Evolutionary conservation across 2,888 invertebrate genomes (phyloP).

Genomic region (Chrysodeixis includens): DNA sequence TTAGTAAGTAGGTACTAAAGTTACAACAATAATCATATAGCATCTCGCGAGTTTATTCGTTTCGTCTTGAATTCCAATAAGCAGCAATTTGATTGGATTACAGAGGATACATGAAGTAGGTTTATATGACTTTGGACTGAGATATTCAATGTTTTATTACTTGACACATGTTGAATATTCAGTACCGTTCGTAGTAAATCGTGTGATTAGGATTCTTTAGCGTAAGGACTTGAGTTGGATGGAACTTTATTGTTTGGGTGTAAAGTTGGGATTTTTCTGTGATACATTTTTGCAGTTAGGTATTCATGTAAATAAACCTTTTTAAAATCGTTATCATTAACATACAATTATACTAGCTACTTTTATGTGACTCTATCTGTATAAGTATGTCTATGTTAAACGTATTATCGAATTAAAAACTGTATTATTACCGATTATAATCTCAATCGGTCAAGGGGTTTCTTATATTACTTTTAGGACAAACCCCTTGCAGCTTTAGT

Average conservation of each 20-base stretch:
- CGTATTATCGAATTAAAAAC: too few relatives aligned
- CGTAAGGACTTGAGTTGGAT: slow-evolving; percentile 13
- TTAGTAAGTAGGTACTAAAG: too few relatives aligned
- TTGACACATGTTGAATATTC: slow-evolving; percentile 43
- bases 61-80: slow-evolving; percentile 41
- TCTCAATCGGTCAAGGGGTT: too few relatives aligned
- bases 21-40: slow-evolving; percentile 17
- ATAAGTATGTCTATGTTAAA: too few relatives aligned
- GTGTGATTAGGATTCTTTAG: slow-evolving; percentile 30
- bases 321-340: too few relatives aligned
- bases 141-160: slow-evolving; percentile 38
- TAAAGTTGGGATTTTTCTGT: slow-evolving; percentile 4
- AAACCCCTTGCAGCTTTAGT: too few relatives aligned
- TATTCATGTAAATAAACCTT: too few relatives aligned
- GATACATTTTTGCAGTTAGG: not conserved
- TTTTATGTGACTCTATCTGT: too few relatives aligned
- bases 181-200: slow-evolving; percentile 38
- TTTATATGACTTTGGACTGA: slow-evolving; percentile 25
- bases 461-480: too few relatives aligned
- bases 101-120: slow-evolving; percentile 33
- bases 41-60: slow-evolving; percentile 17
- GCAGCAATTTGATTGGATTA: slow-evolving; percentile 25
- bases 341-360: too few relatives aligned
- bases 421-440: too few relatives aligned
- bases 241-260: slow-evolving; percentile 13